phyloP scores from a whole-genome alignment of 2,797 vertebrate genomes.

The Muraenolepis orangiensis region DNA sequence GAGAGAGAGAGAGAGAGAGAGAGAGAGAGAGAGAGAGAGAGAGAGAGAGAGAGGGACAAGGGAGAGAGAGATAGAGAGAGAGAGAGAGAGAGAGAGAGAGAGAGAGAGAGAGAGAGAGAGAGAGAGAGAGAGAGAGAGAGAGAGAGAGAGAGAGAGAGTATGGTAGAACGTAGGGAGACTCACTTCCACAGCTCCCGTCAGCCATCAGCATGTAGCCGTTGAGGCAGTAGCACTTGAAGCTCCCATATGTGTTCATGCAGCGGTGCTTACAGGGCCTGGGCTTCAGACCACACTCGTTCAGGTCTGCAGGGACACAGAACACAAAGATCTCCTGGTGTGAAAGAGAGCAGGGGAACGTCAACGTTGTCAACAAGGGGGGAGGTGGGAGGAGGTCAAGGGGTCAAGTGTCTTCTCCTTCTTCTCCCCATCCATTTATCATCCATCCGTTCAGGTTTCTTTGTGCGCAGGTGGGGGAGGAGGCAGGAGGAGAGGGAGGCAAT shows the following conservation, averaged over 20 bases:
- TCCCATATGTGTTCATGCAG: conserved; percentile 95
- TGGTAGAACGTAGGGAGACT: conserved; percentile 32
- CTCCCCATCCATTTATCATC: conserved; percentile 42
- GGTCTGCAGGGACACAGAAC: neutral
- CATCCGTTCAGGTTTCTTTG: neutral
- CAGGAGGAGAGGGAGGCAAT: neutral
- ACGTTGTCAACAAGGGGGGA: neutral
- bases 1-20: neutral
- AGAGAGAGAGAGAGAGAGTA: neutral
- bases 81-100: neutral
- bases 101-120: neutral
- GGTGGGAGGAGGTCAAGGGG: conserved; percentile 51
- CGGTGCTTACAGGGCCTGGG: conserved; percentile 92
- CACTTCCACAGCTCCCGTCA: conserved; percentile 92
- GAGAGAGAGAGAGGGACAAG: too few species aligned
- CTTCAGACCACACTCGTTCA: conserved; percentile 89
- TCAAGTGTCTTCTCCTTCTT: conserved; percentile 40
- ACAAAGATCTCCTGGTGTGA: neutral
- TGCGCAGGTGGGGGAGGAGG: conserved; percentile 27
- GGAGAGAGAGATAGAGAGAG: too few species aligned
- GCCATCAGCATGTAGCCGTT: conserved; percentile 90
- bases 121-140: conserved; percentile 24
- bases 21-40: too few species aligned
- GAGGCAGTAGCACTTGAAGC: conserved; percentile 97
- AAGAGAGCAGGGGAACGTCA: neutral